Conservation (phyloP, 2,888 invertebrate genomes). For the Rhagophthalmus giganteus region DNA sequence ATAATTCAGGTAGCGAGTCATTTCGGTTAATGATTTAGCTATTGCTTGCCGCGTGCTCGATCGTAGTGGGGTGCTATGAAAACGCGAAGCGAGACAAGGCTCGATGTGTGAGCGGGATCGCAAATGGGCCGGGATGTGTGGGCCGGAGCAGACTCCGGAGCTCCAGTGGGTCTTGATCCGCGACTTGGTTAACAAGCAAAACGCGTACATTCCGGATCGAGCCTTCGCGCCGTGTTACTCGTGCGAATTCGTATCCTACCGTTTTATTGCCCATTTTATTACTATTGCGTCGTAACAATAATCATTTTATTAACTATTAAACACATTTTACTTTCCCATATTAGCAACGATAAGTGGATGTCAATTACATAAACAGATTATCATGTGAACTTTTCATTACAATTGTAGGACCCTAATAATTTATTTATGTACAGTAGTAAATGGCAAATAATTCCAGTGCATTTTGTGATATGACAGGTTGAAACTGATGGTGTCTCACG, state of each 20-base stretch:
- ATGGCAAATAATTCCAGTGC: too few relatives aligned
- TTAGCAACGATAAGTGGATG: conserved; percentile 31
- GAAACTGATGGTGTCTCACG: too few relatives aligned
- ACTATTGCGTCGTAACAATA: conserved; percentile 54
- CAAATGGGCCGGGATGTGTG: conserved; percentile 54
- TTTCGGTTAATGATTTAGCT: conserved; percentile 53
- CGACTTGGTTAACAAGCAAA: conserved; percentile 69
- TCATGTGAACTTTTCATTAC: conserved; percentile 26
- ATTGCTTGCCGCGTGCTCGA: conserved; percentile 50
- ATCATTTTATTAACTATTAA: conserved; percentile 50
- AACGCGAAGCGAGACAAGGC: conserved; percentile 52
- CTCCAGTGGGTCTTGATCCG: conserved; percentile 60
- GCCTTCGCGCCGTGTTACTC: conserved; percentile 52
- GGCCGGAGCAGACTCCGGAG: conserved; percentile 63
- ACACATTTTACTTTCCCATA: conserved; percentile 31
- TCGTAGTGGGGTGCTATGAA: conserved; percentile 51
- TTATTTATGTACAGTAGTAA: too few relatives aligned
- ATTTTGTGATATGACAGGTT: too few relatives aligned
- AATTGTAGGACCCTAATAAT: conserved; percentile 11
- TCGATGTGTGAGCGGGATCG: conserved; percentile 49
- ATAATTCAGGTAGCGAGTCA: conserved; percentile 54
- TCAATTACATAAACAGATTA: conserved; percentile 28
- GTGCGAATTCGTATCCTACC: conserved; percentile 43
- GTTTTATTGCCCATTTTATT: conserved; percentile 51
- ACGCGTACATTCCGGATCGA: conserved; percentile 61